A percentile compares a stretch with the other conserved stretches of the same genome.
Evolutionary conservation across 2,888 invertebrate species (phyloP).

Genomic region (Gibbula magus): DNA sequence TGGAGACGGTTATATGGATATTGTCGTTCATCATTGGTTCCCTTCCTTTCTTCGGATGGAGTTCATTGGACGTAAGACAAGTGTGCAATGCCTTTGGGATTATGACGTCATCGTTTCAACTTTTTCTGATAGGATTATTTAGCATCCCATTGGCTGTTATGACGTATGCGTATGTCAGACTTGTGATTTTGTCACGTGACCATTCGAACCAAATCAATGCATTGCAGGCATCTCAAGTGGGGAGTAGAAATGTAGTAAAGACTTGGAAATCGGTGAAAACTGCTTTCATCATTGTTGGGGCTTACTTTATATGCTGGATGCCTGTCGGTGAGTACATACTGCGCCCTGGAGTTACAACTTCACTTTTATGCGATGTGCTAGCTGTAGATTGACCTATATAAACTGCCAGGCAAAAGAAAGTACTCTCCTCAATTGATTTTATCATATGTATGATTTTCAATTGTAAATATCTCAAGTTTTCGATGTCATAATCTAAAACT

Average conservation of each 20-base stretch:
- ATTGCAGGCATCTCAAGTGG: neutral
- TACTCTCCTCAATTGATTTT: no score
- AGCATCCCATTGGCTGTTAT: slow-evolving; percentile 26
- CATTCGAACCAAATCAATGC: slow-evolving; percentile 12
- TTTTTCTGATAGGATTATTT: slow-evolving; percentile 16
- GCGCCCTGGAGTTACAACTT: no score
- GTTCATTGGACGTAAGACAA: slow-evolving; percentile 28
- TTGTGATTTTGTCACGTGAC: slow-evolving; percentile 23
- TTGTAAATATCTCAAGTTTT: no score
- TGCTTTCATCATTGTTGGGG: slow-evolving; percentile 35
- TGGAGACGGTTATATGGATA: slow-evolving; percentile 25
- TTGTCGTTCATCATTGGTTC: slow-evolving; percentile 26
- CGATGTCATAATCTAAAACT: no score
- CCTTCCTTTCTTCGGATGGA: slow-evolving; percentile 42
- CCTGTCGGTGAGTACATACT: slow-evolving; percentile 29
- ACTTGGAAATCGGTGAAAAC: slow-evolving; percentile 29
- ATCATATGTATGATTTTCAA: no score
- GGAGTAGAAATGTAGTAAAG: neutral
- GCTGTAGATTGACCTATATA: no score
- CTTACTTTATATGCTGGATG: slow-evolving; percentile 35
- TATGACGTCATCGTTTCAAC: slow-evolving; percentile 13
- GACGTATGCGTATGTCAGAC: slow-evolving; percentile 26
- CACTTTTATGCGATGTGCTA: no score
- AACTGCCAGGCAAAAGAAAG: no score
- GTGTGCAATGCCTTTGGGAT: slow-evolving; percentile 39